These are phyloP conservation scores for Leptinotarsa undecemlineata DNA, from an alignment of 1,140 invertebrate species.

Conservation along the genomic window DNA sequence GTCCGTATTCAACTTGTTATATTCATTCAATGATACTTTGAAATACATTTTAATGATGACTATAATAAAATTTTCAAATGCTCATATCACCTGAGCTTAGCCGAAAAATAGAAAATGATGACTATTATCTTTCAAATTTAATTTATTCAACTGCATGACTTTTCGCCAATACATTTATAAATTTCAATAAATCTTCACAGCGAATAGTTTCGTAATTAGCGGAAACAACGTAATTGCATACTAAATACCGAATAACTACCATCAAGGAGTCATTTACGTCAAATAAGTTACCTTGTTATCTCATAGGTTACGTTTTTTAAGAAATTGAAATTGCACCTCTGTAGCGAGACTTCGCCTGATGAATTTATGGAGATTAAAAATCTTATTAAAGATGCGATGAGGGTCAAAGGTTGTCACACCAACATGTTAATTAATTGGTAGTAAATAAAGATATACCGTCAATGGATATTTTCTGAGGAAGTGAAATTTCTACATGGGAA, in stretches of 20 bases:
- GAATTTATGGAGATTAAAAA: neutral
- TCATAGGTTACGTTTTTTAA: neutral
- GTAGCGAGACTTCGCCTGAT: neutral
- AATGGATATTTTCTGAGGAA: neutral
- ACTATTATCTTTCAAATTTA: no score
- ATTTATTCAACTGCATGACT: neutral
- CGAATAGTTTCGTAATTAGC: neutral
- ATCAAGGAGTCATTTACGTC: slow-evolving; percentile 7
- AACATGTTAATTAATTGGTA: neutral
- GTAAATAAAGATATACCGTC: neutral
- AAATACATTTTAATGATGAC: no score
- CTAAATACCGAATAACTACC: slow-evolving; percentile 9
- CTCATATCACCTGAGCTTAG: no score
- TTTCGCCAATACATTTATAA: neutral
- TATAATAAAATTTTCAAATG: no score
- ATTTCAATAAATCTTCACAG: slow-evolving; percentile 20
- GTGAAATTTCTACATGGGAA: no score
- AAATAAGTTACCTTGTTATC: slow-evolving; percentile 3
- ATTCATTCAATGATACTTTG: no score
- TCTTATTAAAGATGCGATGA: neutral
- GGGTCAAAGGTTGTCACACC: neutral
- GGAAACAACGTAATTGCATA: slow-evolving; percentile 15
- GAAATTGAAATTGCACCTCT: neutral
- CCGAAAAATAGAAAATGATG: no score
- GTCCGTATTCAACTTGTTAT: no score